phyloP scores from a whole-genome alignment of 2,113 vertebrate species.

The Pedionomus torquatus region DNA sequence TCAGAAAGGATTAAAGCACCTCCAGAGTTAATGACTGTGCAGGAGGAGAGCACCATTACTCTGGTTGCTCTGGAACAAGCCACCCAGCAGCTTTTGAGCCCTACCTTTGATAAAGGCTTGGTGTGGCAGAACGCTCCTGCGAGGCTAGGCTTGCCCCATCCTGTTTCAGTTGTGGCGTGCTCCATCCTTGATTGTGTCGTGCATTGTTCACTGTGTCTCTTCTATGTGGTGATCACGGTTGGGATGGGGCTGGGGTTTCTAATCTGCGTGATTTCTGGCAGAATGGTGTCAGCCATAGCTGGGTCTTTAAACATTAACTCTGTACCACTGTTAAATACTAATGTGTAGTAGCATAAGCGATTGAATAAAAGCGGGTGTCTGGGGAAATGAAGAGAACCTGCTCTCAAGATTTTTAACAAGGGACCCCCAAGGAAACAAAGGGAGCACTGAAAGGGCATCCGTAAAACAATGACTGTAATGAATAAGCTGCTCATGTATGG shows the following conservation, averaged over 20 bases:
- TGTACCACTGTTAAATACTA: background rate
- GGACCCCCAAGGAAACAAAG: background rate
- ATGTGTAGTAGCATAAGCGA: background rate
- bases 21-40: background rate
- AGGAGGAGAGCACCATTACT: background rate
- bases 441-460: background rate
- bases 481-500: background rate
- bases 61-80: background rate
- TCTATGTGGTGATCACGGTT: rapidly evolving
- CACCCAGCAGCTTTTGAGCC: background rate
- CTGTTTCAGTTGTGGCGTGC: rapidly evolving
- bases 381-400: background rate
- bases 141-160: background rate
- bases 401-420: background rate
- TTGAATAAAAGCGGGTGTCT: background rate
- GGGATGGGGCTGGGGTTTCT: background rate
- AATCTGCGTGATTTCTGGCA: background rate
- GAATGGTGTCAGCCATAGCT: background rate
- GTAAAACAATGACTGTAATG: background rate
- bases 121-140: background rate
- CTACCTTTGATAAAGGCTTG: background rate
- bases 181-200: background rate
- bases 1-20: background rate
- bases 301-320: background rate
- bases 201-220: background rate